Evolutionary conservation across 1,140 invertebrate species (phyloP), one percentile per base, ranked within the genome.

Genomic region (Protaetia brevitarsis): DNA sequence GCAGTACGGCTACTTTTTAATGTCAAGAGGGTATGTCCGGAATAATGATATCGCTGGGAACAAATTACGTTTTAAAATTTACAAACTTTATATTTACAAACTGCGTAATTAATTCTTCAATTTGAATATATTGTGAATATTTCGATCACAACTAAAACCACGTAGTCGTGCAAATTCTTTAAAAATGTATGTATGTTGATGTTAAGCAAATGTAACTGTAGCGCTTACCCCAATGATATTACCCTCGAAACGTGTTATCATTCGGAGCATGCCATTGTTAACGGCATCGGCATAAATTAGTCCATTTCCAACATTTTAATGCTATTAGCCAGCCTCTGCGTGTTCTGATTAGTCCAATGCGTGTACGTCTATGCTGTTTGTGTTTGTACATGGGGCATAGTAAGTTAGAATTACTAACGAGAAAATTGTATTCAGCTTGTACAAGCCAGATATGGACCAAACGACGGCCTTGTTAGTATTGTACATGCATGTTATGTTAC

Each of bases 301-400:
- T 51, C 41, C 19, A 51, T 51, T 51, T 51, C 41, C 41, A 51
- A 51, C 41, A 51, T 51, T 51, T 21, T 51, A 51, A 51, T 51
- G 41, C 19, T 5, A 51, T 21, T 51, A 23, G 16, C 3, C 11
- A 37, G 5, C 4, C 34, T 37, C 34, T 37, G 34, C 16, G 41
- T 23, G 16, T 51, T 51, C 13, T 51, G 41, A 51, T 41, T 51
- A 19, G 26, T 26, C 5, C 41, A 23, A 23, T 21, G 11, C 41
- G n/a, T 51, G 21, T 51, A 19, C 13, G 19, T 10, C 19, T 19
- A 23, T 51, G n/a, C 19, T 51, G 41, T 51, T 51, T 8, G 6
- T 51, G 19, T 23, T 51, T 51, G 19, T 11, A 7, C 7, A 51
- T 51, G 16, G 10, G 26, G 19, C 3, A 6, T 23, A 51, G 5